These are phyloP conservation scores for Oenanthe oenanthe DNA, from an alignment of 2,113 vertebrate genomes.

Conservation along the genomic window DNA sequence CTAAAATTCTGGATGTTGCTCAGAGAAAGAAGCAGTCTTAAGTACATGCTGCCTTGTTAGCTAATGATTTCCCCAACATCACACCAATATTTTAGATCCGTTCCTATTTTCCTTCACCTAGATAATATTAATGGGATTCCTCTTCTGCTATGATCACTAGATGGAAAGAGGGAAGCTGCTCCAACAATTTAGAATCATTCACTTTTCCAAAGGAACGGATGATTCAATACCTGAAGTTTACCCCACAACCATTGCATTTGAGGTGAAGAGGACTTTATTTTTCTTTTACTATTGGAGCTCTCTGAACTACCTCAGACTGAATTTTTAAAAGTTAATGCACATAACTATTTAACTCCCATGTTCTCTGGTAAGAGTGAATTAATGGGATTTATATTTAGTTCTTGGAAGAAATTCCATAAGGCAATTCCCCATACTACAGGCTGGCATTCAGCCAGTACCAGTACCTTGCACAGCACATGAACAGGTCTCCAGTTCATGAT, in stretches of 20 bases:
- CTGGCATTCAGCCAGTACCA: not conserved
- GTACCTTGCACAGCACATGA: fast-evolving
- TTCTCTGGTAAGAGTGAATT: not conserved
- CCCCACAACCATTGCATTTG: not conserved
- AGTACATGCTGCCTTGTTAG: not conserved
- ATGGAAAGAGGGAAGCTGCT: not conserved
- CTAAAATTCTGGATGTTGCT: not conserved
- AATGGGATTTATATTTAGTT: not conserved
- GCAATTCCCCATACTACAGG: not conserved
- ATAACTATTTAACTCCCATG: not conserved
- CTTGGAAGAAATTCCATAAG: not conserved
- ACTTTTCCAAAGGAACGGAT: not conserved
- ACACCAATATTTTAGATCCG: not conserved
- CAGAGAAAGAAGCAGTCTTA: not conserved
- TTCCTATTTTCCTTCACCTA: not conserved
- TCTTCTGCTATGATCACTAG: not conserved
- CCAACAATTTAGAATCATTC: not conserved
- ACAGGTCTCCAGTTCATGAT: not conserved
- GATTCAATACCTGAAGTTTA: not conserved
- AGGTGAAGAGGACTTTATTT: not conserved
- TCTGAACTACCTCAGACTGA: not conserved
- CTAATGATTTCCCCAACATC: not conserved
- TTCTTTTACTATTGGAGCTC: not conserved
- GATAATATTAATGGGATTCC: not conserved
- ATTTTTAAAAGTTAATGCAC: not conserved